Evolutionary conservation across 2,797 vertebrate genomes (phyloP).

Genomic region (Tinamus major): DNA sequence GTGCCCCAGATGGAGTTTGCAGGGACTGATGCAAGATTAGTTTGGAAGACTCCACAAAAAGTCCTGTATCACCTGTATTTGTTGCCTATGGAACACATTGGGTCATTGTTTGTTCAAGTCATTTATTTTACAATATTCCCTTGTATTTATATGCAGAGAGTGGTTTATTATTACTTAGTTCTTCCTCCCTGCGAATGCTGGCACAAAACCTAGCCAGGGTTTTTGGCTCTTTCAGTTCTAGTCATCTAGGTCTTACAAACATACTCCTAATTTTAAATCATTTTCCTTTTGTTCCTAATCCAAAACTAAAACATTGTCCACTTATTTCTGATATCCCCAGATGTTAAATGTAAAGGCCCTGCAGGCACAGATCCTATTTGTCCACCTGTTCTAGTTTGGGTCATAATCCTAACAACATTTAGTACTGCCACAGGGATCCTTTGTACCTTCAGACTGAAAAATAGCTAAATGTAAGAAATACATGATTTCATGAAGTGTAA

Average conservation of each 20-base stretch:
- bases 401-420: neutral
- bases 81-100: neutral
- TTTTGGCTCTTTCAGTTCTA: neutral
- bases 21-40: neutral
- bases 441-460: neutral
- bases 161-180: neutral
- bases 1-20: neutral
- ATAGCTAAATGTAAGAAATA: neutral
- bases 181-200: neutral
- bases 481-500: neutral
- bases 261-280: neutral
- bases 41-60: neutral
- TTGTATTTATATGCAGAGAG: neutral
- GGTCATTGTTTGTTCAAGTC: neutral
- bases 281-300: neutral
- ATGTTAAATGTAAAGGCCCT: neutral
- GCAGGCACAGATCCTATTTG: neutral
- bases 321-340: neutral
- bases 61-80: neutral
- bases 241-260: neutral
- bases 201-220: neutral
- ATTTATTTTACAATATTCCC: neutral
- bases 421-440: neutral
- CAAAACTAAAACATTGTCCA: neutral
- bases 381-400: neutral